Percentiles rank a stretch among this genome's conserved stretches.
Conservation (phyloP, 1,140 invertebrate species). For the Odontomachus brunneus region DNA sequence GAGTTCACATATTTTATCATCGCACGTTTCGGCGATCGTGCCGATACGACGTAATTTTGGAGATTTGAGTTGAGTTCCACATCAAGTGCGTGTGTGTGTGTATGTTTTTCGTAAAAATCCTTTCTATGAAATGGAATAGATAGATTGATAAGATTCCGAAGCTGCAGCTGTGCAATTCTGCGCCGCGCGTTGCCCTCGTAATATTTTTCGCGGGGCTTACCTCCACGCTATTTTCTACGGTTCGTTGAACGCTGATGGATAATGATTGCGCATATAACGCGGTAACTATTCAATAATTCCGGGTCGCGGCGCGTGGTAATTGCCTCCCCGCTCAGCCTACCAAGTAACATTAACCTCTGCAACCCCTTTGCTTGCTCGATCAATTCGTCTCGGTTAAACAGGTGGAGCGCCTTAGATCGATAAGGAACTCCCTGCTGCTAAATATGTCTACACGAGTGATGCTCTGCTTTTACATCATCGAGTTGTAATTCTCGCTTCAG, state of each 20-base stretch:
- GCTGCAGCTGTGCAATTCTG: neutral
- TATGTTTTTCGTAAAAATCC: neutral
- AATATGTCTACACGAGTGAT: slow-evolving; percentile 1
- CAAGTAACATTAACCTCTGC: neutral
- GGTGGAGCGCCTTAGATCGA: slow-evolving; percentile 30
- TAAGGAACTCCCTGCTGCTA: slow-evolving; percentile 8
- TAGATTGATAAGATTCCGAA: neutral
- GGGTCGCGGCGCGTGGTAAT: slow-evolving; percentile 45
- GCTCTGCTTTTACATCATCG: neutral
- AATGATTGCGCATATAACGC: slow-evolving; percentile 21
- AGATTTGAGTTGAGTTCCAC: neutral
- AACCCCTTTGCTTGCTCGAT: neutral
- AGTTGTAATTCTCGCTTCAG: neutral
- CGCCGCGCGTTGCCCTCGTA: neutral
- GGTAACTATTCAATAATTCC: slow-evolving; percentile 48
- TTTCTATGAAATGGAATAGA: neutral
- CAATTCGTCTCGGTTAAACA: slow-evolving; percentile 36
- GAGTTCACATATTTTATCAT: neutral
- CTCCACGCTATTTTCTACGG: neutral
- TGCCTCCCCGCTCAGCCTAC: neutral
- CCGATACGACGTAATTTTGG: slow-evolving; percentile 18
- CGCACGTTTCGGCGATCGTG: no score
- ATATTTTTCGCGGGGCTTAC: slow-evolving; percentile 13
- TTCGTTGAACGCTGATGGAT: slow-evolving; percentile 1
- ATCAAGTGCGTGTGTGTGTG: no score